Percentiles rank a stretch among this genome's conserved stretches.
Conservation (phyloP, 2,113 vertebrate species). For the Toxotes chatareus region DNA sequence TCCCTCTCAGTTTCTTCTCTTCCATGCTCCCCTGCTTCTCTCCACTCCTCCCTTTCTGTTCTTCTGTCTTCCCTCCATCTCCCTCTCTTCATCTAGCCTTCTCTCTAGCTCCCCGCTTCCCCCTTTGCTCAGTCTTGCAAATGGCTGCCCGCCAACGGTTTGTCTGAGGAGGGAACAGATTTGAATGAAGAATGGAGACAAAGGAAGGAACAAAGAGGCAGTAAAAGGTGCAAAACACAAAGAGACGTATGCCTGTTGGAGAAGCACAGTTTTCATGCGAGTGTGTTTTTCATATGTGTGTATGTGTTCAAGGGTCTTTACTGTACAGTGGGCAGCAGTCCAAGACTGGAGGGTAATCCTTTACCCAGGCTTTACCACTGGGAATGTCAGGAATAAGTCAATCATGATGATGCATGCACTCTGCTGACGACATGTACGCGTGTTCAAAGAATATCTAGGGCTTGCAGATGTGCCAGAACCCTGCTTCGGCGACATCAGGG, state of each 20-base stretch:
- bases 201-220: slow-evolving; percentile 76
- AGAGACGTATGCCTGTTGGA: slow-evolving; percentile 63
- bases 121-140: slow-evolving; percentile 66
- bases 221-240: slow-evolving; percentile 69
- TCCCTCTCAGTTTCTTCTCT: slow-evolving; percentile 29
- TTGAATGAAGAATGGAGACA: slow-evolving; percentile 77
- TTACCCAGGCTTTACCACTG: slow-evolving; percentile 73
- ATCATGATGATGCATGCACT: slow-evolving; percentile 75
- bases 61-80: slow-evolving; percentile 22
- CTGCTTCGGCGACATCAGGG: slow-evolving; percentile 64
- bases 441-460: slow-evolving; percentile 77
- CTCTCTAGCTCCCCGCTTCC: slow-evolving; percentile 38
- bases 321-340: slow-evolving; percentile 77
- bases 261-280: slow-evolving; percentile 47
- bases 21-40: slow-evolving; percentile 39
- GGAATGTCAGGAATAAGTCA: slow-evolving; percentile 78
- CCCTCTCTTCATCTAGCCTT: slow-evolving; percentile 29
- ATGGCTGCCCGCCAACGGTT: slow-evolving; percentile 73
- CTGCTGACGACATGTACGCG: slow-evolving; percentile 56
- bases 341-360: slow-evolving; percentile 77
- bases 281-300: slow-evolving; percentile 39
- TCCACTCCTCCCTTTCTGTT: slow-evolving; percentile 30
- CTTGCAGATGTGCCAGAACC: slow-evolving; percentile 75
- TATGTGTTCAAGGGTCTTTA: slow-evolving; percentile 62
- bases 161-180: slow-evolving; percentile 72